Conservation (phyloP, 2,888 invertebrate genomes). For the Pherbina coryleti region DNA sequence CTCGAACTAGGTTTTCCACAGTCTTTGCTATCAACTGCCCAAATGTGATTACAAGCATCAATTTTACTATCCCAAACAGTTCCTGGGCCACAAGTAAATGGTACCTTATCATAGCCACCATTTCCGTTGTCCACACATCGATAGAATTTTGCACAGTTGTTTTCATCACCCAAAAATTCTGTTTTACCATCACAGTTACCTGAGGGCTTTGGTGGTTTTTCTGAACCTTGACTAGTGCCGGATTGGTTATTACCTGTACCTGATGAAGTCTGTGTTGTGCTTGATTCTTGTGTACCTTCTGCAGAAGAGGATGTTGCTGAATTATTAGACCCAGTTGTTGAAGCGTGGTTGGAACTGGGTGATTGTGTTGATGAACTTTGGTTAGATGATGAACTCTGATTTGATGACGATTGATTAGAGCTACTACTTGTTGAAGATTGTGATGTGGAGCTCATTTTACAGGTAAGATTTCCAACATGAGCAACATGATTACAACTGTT, state of each 20-base stretch:
- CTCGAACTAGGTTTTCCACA: slow-evolving; percentile 56
- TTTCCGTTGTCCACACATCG: slow-evolving; percentile 72
- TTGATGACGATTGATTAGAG: slow-evolving; percentile 29
- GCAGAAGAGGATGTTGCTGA: slow-evolving; percentile 11
- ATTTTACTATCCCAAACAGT: slow-evolving; percentile 74
- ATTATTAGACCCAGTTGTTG: background rate
- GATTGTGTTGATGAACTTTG: slow-evolving; percentile 30
- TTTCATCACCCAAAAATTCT: slow-evolving; percentile 67
- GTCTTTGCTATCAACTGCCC: slow-evolving; percentile 58
- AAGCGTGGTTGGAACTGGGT: background rate
- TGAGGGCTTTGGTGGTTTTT: slow-evolving; percentile 50
- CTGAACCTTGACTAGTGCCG: background rate
- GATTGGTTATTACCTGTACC: slow-evolving; percentile 30
- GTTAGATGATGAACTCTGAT: background rate
- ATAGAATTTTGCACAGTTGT: slow-evolving; percentile 74
- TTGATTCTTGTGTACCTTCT: slow-evolving; percentile 38
- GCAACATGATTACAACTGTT: slow-evolving; percentile 71
- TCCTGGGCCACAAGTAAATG: slow-evolving; percentile 73
- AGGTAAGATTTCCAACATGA: slow-evolving; percentile 56
- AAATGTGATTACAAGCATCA: slow-evolving; percentile 71
- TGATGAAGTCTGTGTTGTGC: slow-evolving; percentile 38
- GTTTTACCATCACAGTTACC: slow-evolving; percentile 59
- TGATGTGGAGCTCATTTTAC: slow-evolving; percentile 48
- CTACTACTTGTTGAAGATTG: slow-evolving; percentile 16
- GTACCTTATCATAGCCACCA: slow-evolving; percentile 70